Evolutionary conservation across 2,113 vertebrate species (phyloP), one percentile per base, ranked within the genome.

Genomic region (Catharus fuscescens): DNA sequence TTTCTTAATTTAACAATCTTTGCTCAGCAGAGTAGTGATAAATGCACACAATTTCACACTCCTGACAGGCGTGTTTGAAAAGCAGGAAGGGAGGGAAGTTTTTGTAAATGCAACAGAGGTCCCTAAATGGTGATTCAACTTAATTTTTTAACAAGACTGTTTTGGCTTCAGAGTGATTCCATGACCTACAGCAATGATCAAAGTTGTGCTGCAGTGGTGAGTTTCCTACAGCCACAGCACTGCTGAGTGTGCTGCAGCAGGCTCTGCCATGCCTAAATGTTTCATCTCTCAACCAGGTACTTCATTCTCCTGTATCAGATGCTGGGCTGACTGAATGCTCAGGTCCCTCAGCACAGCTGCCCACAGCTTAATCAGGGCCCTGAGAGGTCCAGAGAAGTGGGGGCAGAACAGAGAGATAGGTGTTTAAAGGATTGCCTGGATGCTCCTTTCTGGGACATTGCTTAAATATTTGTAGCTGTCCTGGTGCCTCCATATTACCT

Each of bases 81-180:
- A 91, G 70, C 91, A 87, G n/a, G 61, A 81, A 91, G 26, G 12
- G 64, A 94, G 50, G 11, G 47, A 92, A 82, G 28, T n/a, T n/a
- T n/a, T n/a, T n/a, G n/a, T n/a, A n/a, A 86, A 60, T 1, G 42
- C 64, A 90, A 50, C 26, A 80, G 67, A 92, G 42, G 72, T 94
- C 81, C 67, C 71, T 88, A 92, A 92, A 90, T 95, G 73, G 84
- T 83, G 86, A 69, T 92, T 90, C 88, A 54, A 47, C 93, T 95
- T 93, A 94, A 92, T 66, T 94, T 91, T 95, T 96, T 96, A 95
- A 94, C 73, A 69, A 80, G 89, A 73, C 42, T 90, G 60, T 93
- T 96, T 96, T 96, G 72, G 42, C 91, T 79, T 96, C 89, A 86
- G 64, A 92, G 80, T 66, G 77, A 86, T 95, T 91, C 83, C n/a